phyloP scores from a whole-genome alignment of 2,888 invertebrate species.

The Polylopha cassiicola region DNA sequence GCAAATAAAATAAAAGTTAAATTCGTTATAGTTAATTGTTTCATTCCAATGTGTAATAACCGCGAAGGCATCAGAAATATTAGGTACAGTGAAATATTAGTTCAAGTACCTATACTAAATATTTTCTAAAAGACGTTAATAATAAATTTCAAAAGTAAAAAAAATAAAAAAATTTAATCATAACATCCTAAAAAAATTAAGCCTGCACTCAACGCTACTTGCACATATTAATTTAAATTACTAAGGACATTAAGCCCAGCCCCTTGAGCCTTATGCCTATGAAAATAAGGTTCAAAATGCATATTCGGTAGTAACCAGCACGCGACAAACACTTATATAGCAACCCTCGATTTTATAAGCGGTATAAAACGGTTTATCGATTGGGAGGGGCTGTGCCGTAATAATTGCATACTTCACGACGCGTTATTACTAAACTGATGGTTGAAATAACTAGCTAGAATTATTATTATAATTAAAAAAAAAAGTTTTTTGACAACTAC shows the following conservation, averaged over 20 bases:
- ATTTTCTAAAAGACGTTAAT: no score
- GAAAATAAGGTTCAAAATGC: no score
- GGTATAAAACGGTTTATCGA: conserved; percentile 59
- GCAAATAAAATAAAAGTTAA: no score
- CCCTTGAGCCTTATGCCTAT: not conserved
- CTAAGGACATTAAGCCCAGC: conserved; percentile 16
- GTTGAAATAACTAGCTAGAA: conserved; percentile 9
- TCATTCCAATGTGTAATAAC: no score
- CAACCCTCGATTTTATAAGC: conserved; percentile 57
- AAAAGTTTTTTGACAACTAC: no score
- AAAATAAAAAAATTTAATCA: no score
- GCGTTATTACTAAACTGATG: not conserved
- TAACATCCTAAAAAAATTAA: conserved; percentile 2
- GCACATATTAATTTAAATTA: conserved; percentile 21
- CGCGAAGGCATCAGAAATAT: no score
- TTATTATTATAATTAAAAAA: no score
- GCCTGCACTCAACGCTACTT: conserved; percentile 14
- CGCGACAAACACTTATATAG: conserved; percentile 60
- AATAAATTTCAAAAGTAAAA: no score
- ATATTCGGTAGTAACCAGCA: conserved; percentile 45
- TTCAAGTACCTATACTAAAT: no score
- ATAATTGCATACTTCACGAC: conserved; percentile 2
- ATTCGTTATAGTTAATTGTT: no score
- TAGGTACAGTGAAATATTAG: no score
- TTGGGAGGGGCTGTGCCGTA: conserved; percentile 30